Percentiles rank a stretch among this genome's conserved stretches.
Conservation (phyloP, 1,140 invertebrate genomes). For the Hylaeus volcanicus region DNA sequence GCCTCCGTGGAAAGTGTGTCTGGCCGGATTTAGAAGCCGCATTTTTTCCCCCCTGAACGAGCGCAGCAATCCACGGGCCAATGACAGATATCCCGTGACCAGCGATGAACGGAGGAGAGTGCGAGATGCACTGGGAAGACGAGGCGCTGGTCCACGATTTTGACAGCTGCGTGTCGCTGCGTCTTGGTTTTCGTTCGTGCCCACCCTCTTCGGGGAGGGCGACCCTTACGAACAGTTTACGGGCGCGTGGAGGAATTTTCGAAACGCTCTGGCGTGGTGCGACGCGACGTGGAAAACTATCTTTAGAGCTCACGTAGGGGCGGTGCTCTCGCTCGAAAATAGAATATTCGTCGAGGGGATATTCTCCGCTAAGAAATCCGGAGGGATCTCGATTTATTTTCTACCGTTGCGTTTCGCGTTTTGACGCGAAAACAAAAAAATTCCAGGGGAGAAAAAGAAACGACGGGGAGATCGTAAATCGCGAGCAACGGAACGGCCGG, state of each 20-base stretch:
- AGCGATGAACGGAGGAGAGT: not conserved
- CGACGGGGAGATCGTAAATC: not conserved
- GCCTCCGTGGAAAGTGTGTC: slow-evolving; percentile 31
- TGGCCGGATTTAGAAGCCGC: slow-evolving; percentile 37
- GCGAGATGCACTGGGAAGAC: not conserved
- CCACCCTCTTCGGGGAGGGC: slow-evolving; percentile 37
- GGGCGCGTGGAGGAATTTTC: slow-evolving; percentile 70
- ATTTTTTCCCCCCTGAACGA: slow-evolving; percentile 22
- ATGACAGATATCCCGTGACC: slow-evolving; percentile 35
- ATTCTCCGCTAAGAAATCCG: slow-evolving; percentile 44
- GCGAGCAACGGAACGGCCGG: not conserved
- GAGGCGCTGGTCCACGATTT: slow-evolving; percentile 35
- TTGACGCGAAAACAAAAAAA: not conserved
- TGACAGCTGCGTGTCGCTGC: slow-evolving; percentile 51
- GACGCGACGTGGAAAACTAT: slow-evolving; percentile 57
- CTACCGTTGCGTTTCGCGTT: not conserved
- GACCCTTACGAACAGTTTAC: slow-evolving; percentile 30
- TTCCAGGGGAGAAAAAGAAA: not conserved
- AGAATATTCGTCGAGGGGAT: slow-evolving; percentile 68
- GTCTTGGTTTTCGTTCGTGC: not conserved
- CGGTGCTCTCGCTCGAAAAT: slow-evolving; percentile 75
- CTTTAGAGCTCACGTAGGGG: slow-evolving; percentile 63
- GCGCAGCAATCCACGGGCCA: slow-evolving; percentile 18
- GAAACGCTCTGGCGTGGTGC: slow-evolving; percentile 60
- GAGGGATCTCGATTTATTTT: slow-evolving; percentile 6